phyloP scores from a whole-genome alignment of 2,113 vertebrate genomes.

The Catharus fuscescens region DNA sequence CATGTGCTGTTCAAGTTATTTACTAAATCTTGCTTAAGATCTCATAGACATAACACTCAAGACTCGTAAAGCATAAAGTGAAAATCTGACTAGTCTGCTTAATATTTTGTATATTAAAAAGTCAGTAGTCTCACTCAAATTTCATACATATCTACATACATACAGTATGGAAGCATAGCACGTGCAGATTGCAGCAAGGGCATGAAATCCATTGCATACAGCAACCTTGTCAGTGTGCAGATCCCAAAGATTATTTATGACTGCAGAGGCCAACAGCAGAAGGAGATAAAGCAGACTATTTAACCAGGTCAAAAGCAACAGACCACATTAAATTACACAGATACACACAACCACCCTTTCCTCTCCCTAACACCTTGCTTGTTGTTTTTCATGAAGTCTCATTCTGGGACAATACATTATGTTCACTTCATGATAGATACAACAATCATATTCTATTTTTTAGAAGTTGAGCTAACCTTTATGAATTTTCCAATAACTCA shows the following conservation, averaged over 20 bases:
- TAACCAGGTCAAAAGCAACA: slow-evolving; percentile 46
- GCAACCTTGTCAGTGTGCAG: slow-evolving; percentile 7
- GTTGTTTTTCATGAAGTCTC: neutral
- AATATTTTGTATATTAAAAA: neutral
- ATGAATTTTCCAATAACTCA: neutral
- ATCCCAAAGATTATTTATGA: slow-evolving; percentile 37
- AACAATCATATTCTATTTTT: slow-evolving; percentile 8
- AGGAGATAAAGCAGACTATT: slow-evolving; percentile 7
- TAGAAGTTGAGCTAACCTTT: neutral
- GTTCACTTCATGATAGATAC: neutral
- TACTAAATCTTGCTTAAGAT: neutral
- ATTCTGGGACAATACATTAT: neutral
- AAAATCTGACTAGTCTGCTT: neutral
- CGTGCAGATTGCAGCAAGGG: slow-evolving; percentile 21
- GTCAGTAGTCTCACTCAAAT: neutral
- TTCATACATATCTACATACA: neutral
- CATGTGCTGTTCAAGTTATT: neutral
- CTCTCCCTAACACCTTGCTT: neutral
- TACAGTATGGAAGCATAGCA: neutral
- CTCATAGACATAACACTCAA: neutral
- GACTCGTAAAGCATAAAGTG: neutral
- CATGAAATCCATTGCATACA: slow-evolving; percentile 23
- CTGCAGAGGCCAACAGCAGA: neutral
- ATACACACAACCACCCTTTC: neutral
- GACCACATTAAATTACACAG: neutral